Conservation (phyloP, 1,140 invertebrate genomes). For the Cherax quadricarinatus region DNA sequence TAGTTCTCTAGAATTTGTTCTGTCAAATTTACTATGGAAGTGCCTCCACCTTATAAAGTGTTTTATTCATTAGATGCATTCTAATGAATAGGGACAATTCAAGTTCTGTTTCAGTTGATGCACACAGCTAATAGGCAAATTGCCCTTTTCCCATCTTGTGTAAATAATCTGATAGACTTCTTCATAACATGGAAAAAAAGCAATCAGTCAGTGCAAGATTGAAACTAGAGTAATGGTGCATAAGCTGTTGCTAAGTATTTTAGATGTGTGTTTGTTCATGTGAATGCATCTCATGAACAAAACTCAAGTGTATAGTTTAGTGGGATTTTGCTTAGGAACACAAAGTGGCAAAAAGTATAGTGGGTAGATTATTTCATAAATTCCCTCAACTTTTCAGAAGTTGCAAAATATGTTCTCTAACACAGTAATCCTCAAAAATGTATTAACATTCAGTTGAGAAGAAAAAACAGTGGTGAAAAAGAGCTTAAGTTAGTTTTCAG, state of each 20-base stretch:
- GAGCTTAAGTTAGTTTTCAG: neutral
- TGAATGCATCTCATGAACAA: conserved; percentile 36
- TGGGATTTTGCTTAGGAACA: conserved; percentile 55
- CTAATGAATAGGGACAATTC: neutral
- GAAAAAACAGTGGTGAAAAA: neutral
- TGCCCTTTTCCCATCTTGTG: neutral
- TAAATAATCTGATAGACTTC: neutral
- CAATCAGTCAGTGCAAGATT: neutral
- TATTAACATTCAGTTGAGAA: conserved; percentile 2
- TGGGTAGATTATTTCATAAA: conserved; percentile 50
- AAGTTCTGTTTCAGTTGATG: neutral
- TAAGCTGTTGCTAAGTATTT: neutral
- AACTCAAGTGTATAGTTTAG: conserved; percentile 45
- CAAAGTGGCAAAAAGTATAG: conserved; percentile 22
- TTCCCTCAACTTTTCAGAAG: conserved; percentile 17
- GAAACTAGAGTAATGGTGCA: neutral
- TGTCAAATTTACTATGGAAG: conserved; percentile 64
- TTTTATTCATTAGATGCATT: conserved; percentile 23
- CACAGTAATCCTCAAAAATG: neutral
- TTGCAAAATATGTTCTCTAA: neutral
- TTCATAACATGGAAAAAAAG: neutral
- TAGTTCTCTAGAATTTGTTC: conserved; percentile 38
- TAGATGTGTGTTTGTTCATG: conserved; percentile 2
- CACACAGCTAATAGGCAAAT: neutral
- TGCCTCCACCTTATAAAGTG: conserved; percentile 60